Evolutionary conservation across 2,888 invertebrate species (phyloP), one percentile per base, ranked within the genome.

Genomic region (Cremastinae sp.): DNA sequence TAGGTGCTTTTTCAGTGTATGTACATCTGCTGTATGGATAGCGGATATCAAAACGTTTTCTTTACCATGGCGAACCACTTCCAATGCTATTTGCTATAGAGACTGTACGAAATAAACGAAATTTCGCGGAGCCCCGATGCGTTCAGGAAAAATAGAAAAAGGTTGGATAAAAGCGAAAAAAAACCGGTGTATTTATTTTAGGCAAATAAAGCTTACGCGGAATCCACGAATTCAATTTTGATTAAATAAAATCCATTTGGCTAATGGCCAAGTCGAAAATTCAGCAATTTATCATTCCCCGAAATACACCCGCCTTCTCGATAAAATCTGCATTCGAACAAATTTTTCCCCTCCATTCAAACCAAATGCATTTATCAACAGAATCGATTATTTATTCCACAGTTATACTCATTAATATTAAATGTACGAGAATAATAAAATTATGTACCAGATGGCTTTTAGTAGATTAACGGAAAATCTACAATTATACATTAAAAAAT

Each of bases 331-430:
- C n/a, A 12, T 12, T 45, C 45, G 12, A 45, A 45, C 34, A 53
- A 16, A 65, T 73, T 59, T 69, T 18, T 34, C 36, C 62, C 22
- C 34, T 56, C 41, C 22, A 18, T 41, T 10, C 12, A 34, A 7
- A 9, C 0, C 14, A 10, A 45, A 45, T 45, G 4, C 12, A 45
- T 34, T 36, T 22, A 0, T 28, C 16, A 28, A 28, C 28, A 5
- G 38, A 16, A 45, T 58, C 28, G 5, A 3, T 3, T 28, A 28
- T 28, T 28, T 28, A 28, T 28, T 28, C 28, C 5, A 28, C 5
- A 28, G 2, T 28, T 28, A 3, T 28, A 28, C 28, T 28, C 28
- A 5, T 28, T 2, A 2, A 28, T 28, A 5, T 2, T 28, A 28
- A 28, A 28, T 28, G n/a, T n/a, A 28, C 5, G 28, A 28, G 28